phyloP scores from a whole-genome alignment of 2,797 vertebrate genomes.

The Pelodytes ibericus region DNA sequence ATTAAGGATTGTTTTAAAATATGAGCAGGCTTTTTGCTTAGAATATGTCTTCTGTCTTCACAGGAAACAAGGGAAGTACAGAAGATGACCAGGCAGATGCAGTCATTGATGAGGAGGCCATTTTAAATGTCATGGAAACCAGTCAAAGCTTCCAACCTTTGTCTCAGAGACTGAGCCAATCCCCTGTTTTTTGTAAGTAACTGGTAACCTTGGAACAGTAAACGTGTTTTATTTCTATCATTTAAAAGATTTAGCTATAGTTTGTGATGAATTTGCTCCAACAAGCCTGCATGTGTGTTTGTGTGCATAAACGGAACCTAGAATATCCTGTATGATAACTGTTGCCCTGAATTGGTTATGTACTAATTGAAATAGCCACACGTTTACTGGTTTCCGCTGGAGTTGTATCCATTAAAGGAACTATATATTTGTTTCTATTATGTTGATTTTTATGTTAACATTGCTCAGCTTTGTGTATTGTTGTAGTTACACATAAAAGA shows the following conservation, averaged over 20 bases:
- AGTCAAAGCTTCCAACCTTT: conserved; percentile 90
- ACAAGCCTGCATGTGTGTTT: too few species aligned
- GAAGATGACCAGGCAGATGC: conserved; percentile 75
- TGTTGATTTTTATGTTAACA: not conserved
- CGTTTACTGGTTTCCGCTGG: too few species aligned
- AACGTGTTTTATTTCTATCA: too few species aligned
- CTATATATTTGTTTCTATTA: too few species aligned
- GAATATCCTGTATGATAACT: too few species aligned
- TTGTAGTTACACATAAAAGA: not conserved
- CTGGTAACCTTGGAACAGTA: not conserved
- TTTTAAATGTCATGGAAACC: conserved; percentile 91
- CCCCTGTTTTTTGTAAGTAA: conserved; percentile 81
- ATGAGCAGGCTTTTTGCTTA: not conserved
- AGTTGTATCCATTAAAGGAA: too few species aligned
- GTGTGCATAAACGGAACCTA: too few species aligned
- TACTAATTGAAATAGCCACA: too few species aligned
- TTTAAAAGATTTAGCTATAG: too few species aligned
- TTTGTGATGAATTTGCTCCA: too few species aligned
- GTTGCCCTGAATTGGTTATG: too few species aligned
- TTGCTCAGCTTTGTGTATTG: not conserved
- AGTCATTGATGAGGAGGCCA: conserved; percentile 93
- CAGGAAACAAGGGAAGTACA: conserved; percentile 59
- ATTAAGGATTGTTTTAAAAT: too few species aligned
- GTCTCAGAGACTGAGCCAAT: conserved; percentile 84
- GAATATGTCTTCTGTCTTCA: not conserved